Evolutionary conservation across 2,113 vertebrate genomes (phyloP).

Genomic region (Hypomesus transpacificus): DNA sequence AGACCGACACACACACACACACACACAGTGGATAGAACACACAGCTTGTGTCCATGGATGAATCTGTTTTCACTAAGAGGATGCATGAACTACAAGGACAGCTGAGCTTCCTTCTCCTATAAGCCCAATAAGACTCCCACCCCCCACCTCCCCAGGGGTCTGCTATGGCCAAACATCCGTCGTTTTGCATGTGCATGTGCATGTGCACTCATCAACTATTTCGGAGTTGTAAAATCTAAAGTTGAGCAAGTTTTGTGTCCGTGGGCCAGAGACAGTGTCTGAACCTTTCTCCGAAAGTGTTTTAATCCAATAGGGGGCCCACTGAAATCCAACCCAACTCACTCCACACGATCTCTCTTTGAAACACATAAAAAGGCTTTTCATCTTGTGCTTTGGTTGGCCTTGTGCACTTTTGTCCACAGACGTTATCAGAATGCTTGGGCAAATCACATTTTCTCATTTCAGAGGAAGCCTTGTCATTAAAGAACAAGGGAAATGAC

Average conservation of each 20-base stretch:
- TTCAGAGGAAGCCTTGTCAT: conserved; percentile 35
- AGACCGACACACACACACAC: no score
- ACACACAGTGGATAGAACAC: no score
- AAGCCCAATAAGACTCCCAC: no score
- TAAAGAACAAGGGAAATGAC: conserved; percentile 23
- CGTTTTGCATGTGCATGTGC: no score
- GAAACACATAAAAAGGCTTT: conserved; percentile 23
- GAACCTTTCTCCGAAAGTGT: neutral
- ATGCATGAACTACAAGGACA: no score
- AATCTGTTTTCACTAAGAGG: no score
- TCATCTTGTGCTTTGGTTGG: conserved; percentile 36
- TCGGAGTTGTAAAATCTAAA: no score
- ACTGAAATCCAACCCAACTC: neutral
- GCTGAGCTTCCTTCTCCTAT: no score
- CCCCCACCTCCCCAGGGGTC: no score
- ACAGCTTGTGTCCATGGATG: no score
- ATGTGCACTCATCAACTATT: no score
- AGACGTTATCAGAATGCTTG: conserved; percentile 30
- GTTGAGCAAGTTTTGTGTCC: conserved; percentile 5
- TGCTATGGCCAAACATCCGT: no score
- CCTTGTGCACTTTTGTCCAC: conserved; percentile 21
- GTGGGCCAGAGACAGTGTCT: conserved; percentile 12
- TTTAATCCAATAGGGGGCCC: neutral
- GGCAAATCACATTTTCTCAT: conserved; percentile 22
- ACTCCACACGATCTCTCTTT: conserved; percentile 16